Evolutionary conservation across 2,797 vertebrate genomes (phyloP).

Genomic region (Bradypus variegatus): DNA sequence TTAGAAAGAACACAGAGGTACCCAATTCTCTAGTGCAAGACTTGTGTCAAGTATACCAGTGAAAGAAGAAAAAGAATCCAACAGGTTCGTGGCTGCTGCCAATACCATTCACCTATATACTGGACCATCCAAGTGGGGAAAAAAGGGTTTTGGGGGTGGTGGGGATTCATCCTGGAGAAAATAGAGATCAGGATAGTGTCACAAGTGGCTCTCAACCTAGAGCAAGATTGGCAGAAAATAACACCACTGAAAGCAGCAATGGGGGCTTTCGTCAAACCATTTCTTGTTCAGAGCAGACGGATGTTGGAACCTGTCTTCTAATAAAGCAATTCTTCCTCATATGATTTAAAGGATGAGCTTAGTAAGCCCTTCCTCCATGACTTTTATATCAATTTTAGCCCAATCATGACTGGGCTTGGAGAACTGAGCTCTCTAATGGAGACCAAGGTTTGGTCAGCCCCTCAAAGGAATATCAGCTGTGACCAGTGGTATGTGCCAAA

Average conservation of each 20-base stretch:
- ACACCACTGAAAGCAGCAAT: slow-evolving; percentile 86
- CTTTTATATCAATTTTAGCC: slow-evolving; percentile 84
- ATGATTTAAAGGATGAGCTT: slow-evolving; percentile 84
- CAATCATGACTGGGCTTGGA: slow-evolving; percentile 89
- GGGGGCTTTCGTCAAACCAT: slow-evolving; percentile 86
- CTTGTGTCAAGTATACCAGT: slow-evolving; percentile 68
- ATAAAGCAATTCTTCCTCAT: slow-evolving; percentile 78
- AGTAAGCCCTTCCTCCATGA: slow-evolving; percentile 83
- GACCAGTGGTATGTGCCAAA: background rate
- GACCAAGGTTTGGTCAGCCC: slow-evolving; percentile 83
- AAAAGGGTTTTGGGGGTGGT: slow-evolving; percentile 61
- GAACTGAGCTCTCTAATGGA: slow-evolving; percentile 89
- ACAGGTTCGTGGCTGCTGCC: slow-evolving; percentile 63
- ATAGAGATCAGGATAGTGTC: slow-evolving; percentile 81
- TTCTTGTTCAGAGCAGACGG: slow-evolving; percentile 83
- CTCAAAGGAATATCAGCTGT: slow-evolving; percentile 45
- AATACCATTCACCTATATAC: slow-evolving; percentile 87
- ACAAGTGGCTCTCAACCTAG: slow-evolving; percentile 87
- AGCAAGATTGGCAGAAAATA: slow-evolving; percentile 77
- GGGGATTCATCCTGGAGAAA: slow-evolving; percentile 83
- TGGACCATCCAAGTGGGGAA: slow-evolving; percentile 83
- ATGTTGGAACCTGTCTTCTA: slow-evolving; percentile 64
- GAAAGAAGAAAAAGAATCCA: slow-evolving; percentile 72
- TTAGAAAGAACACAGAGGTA: slow-evolving; percentile 47
- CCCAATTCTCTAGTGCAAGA: slow-evolving; percentile 63